Evolutionary conservation across 2,797 vertebrate genomes (phyloP).

Genomic region (Poeciliopsis turneri): DNA sequence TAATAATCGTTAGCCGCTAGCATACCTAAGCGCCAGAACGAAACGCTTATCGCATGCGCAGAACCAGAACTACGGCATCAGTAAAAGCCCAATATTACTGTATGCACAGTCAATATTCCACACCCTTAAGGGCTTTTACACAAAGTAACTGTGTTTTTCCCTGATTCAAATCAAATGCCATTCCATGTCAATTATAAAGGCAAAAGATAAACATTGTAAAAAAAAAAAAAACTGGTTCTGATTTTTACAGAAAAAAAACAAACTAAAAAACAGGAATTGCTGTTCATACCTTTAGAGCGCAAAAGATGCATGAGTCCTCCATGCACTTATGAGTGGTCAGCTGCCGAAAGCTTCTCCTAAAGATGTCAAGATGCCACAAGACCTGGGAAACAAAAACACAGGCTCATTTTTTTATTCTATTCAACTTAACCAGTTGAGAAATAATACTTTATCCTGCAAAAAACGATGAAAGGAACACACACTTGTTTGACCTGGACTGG

Average conservation of each 20-base stretch:
- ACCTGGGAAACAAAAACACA: constrained; percentile 80
- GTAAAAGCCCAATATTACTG: too few species aligned
- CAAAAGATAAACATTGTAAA: background rate
- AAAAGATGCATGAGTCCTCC: constrained; percentile 99
- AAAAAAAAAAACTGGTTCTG: background rate
- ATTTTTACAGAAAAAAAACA: background rate
- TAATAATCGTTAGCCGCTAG: too few species aligned
- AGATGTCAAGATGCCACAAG: constrained; percentile 98
- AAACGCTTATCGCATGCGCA: too few species aligned
- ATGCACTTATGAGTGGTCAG: constrained; percentile 97
- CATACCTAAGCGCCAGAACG: too few species aligned
- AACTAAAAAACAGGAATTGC: background rate
- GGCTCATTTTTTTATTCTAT: background rate
- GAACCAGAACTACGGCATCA: too few species aligned
- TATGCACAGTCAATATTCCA: too few species aligned
- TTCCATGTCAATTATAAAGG: background rate
- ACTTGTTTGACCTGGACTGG: background rate
- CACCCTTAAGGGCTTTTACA: too few species aligned
- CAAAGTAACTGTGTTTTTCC: background rate
- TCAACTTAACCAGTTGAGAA: background rate
- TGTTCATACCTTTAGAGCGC: constrained; percentile 92
- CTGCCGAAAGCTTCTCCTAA: constrained; percentile 96
- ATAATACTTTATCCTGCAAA: background rate
- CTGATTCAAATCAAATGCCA: background rate
- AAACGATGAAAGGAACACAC: background rate